Evolutionary conservation across 2,888 invertebrate genomes (phyloP).

Genomic region (Thera britannica): DNA sequence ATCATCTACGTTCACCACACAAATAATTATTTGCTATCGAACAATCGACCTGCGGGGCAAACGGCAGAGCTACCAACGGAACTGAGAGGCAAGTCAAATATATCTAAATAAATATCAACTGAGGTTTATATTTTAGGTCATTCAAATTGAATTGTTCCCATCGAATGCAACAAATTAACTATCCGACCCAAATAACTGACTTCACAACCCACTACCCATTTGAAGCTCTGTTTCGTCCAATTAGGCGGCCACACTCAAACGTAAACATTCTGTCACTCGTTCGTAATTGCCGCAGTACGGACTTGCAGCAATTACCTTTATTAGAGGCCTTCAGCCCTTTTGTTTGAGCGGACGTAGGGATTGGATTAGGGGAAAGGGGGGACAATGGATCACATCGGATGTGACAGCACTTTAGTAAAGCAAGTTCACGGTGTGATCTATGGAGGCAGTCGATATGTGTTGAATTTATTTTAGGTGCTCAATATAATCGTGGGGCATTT

Average conservation of each 20-base stretch:
- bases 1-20: no score
- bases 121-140: no score
- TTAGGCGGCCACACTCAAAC: constrained; percentile 31
- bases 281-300: constrained; percentile 63
- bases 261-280: constrained; percentile 31
- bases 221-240: constrained; percentile 26
- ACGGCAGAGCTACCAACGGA: no score
- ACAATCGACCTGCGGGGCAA: no score
- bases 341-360: constrained; percentile 44
- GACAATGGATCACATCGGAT: not conserved
- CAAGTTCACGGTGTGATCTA: not conserved
- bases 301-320: constrained; percentile 69
- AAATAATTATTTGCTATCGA: no score
- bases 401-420: not conserved
- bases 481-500: no score
- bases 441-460: no score
- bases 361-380: constrained; percentile 23
- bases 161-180: not conserved
- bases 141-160: no score
- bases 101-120: no score
- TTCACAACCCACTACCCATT: constrained; percentile 3
- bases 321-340: constrained; percentile 64
- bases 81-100: no score
- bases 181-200: not conserved
- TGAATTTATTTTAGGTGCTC: no score